A percentile compares a stretch with the other conserved stretches of the same genome.
These are phyloP conservation scores for Bradypodion ventrale DNA, from an alignment of 2,797 vertebrate genomes.

Conservation along the genomic window DNA sequence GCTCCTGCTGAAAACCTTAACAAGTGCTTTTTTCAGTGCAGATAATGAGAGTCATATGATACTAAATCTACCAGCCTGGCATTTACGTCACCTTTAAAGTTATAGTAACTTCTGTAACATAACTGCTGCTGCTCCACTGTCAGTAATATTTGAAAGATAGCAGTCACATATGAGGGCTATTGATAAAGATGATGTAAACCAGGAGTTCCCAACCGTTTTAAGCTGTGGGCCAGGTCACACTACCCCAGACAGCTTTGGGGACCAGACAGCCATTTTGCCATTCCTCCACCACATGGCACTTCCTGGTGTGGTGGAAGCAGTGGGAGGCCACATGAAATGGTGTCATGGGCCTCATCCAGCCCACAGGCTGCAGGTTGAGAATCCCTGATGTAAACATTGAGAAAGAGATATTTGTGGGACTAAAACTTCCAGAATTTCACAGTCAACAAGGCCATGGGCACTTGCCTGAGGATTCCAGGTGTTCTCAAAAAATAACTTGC, in stretches of 20 bases:
- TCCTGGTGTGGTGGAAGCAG: too few relatives aligned
- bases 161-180: background rate
- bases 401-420: background rate
- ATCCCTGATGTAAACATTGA: background rate
- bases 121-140: background rate
- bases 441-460: background rate
- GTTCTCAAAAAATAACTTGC: background rate
- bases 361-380: too few relatives aligned
- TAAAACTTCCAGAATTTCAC: background rate
- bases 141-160: background rate
- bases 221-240: too few relatives aligned
- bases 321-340: too few relatives aligned
- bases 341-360: too few relatives aligned
- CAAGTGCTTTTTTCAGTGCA: background rate
- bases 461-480: background rate
- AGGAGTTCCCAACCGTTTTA: too few relatives aligned
- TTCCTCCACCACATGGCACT: too few relatives aligned
- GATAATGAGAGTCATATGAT: background rate
- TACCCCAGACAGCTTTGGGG: too few relatives aligned
- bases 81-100: background rate
- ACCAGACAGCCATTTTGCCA: too few relatives aligned
- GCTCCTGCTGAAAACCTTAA: background rate
- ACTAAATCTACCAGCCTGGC: constrained; percentile 4
- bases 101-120: background rate
- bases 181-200: too few relatives aligned